These are phyloP conservation scores for Betta splendens DNA, from an alignment of 2,797 vertebrate species.

Conservation along the genomic window DNA sequence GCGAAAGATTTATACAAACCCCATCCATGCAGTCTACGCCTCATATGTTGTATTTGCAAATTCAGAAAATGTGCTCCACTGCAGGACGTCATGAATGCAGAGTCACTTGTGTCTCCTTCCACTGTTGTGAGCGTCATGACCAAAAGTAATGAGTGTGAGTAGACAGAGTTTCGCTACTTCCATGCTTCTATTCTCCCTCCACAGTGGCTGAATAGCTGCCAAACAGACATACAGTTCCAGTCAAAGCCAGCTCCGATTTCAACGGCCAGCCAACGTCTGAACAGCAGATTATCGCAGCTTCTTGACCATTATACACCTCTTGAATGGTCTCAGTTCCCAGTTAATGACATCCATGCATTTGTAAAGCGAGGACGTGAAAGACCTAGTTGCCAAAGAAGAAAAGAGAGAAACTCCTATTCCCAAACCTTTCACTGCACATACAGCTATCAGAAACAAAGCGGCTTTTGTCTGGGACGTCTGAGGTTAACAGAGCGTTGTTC, in stretches of 20 bases:
- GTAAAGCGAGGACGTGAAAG: constrained; percentile 75
- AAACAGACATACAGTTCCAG: constrained; percentile 52
- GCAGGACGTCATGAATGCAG: constrained; percentile 56
- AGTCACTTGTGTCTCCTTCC: constrained; percentile 26
- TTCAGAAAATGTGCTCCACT: constrained; percentile 33
- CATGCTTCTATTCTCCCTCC: constrained; percentile 34
- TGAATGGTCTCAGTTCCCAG: constrained; percentile 68
- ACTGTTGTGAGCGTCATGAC: constrained; percentile 39
- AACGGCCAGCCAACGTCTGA: constrained; percentile 62
- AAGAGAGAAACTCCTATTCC: constrained; percentile 71
- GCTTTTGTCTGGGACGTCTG: constrained; percentile 75
- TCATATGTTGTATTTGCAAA: constrained; percentile 24
- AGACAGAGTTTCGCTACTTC: constrained; percentile 16
- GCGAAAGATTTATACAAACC: constrained; percentile 48
- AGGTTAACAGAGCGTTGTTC: constrained; percentile 76
- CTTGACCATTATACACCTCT: constrained; percentile 68
- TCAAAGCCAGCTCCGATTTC: constrained; percentile 63
- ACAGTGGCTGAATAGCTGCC: constrained; percentile 59
- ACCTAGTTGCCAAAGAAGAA: constrained; percentile 64
- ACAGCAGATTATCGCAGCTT: constrained; percentile 74
- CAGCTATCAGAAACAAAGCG: constrained; percentile 71
- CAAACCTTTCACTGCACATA: constrained; percentile 66
- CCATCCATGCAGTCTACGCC: constrained; percentile 1
- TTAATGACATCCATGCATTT: constrained; percentile 72
- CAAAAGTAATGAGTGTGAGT: constrained; percentile 12